Base-by-base conservation (phyloP, 2,113 vertebrate species). In the Spermophilus dauricus region DNA sequence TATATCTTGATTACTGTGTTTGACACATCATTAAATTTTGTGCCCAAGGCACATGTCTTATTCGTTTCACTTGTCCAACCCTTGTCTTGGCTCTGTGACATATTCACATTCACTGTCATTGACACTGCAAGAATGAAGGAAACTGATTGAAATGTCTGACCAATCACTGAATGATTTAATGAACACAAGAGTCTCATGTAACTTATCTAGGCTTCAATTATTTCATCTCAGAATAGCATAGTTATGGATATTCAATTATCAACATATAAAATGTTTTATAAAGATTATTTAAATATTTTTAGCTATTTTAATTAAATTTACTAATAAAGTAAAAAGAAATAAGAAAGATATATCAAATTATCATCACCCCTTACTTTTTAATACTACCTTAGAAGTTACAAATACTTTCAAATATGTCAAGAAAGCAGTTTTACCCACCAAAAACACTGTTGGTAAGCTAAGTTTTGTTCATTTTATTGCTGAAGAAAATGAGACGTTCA, bases 1-100 rank as follows among this genome's bases (percentile, higher is more conserved):
- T 75, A 76, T 22, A 73, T 70, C 24, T 56, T 51, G 3, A 75
- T 73, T 65, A 20, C 4, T 37, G 18, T 45, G 22, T 51, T 89
- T 81, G 63, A 8, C 4, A 34, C 2, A 6, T 0, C 28, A 69
- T 70, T 63, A 56, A 20, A 53, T 48, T 48, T 51, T 90, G 65
- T 61, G 20, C 26, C 5, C 7, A 70, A 67, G 34, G n/a, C 24
- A 77, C 53, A 2, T 45, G 2, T 11, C 58, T 92, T 24, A 82
- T 1, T n/a, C 28, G 48, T 1, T 75, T 86, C 22, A 65, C 4
- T 56, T 78, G 1, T 24, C 0, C 39, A 5, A 1, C 4, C 37
- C 11, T 76, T 37, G 14, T 20, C 2, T 1, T 65, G 20, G 20
- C 13, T 91, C 42, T n/a, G 2, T 84, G n/a, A 37, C 42, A 42